Conservation (phyloP, 2,888 invertebrate genomes). For the Cerastoderma edule region DNA sequence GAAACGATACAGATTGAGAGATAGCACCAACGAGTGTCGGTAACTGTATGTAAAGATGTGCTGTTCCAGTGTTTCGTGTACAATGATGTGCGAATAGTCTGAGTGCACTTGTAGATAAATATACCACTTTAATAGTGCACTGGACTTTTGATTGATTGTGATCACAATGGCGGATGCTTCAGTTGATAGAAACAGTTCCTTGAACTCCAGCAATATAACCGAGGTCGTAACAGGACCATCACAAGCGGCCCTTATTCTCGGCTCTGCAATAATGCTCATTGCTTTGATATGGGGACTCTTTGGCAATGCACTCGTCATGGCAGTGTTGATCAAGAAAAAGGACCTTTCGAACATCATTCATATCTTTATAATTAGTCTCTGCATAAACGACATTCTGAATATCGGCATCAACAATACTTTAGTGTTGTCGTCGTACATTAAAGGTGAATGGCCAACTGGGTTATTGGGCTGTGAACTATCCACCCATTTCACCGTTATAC, state of each 20-base stretch:
- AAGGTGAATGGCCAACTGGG: constrained; percentile 77
- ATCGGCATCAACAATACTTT: constrained; percentile 78
- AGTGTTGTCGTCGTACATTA: constrained; percentile 79
- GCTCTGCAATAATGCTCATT: constrained; percentile 77
- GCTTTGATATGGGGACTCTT: constrained; percentile 76
- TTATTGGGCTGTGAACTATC: constrained; percentile 78
- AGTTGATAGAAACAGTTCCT: constrained; percentile 19
- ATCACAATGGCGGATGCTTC: not conserved
- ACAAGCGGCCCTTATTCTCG: constrained; percentile 70
- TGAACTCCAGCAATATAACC: constrained; percentile 39
- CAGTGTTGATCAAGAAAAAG: constrained; percentile 70
- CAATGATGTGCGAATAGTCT: constrained; percentile 1
- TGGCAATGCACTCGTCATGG: constrained; percentile 77
- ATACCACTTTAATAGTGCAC: not conserved
- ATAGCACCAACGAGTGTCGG: too few relatives aligned
- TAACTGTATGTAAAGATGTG: constrained; percentile 1
- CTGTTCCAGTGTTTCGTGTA: constrained; percentile 5
- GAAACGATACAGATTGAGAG: too few relatives aligned
- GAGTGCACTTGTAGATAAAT: not conserved
- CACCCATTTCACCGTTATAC: constrained; percentile 80
- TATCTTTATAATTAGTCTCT: constrained; percentile 81
- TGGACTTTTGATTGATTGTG: not conserved
- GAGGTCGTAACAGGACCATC: constrained; percentile 63
- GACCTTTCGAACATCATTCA: constrained; percentile 79
- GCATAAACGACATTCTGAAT: constrained; percentile 81